Conservation (phyloP, 2,113 vertebrate genomes). For the Oryzias javanicus region DNA sequence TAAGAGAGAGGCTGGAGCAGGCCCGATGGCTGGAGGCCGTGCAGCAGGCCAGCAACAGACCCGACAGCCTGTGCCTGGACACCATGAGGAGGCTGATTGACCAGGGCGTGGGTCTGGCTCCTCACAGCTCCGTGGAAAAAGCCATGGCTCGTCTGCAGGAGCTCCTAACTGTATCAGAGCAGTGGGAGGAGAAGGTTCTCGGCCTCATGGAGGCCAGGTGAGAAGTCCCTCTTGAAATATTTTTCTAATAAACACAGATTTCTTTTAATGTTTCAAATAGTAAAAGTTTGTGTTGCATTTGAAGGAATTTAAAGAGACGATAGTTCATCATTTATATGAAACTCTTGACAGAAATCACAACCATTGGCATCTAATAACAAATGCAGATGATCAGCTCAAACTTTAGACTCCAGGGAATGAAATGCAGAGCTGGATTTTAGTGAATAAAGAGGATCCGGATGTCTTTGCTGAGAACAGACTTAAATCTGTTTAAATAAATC, state of each 20-base stretch:
- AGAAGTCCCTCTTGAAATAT: slow-evolving; percentile 3
- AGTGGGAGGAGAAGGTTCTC: slow-evolving; percentile 92
- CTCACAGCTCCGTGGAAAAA: slow-evolving; percentile 87
- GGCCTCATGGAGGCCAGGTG: slow-evolving; percentile 90
- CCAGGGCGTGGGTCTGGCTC: slow-evolving; percentile 89
- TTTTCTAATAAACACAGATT: neutral
- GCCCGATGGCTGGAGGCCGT: slow-evolving; percentile 93
- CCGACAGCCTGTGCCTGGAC: slow-evolving; percentile 84
- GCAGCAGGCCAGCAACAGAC: slow-evolving; percentile 81
- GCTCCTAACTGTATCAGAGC: slow-evolving; percentile 91
- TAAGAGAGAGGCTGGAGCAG: slow-evolving; percentile 88
- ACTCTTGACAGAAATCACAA: no score
- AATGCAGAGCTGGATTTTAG: no score
- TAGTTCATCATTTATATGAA: no score
- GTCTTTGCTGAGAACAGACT: no score
- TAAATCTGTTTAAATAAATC: no score
- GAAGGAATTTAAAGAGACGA: no score
- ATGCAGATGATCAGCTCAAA: no score
- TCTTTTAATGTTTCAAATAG: no score
- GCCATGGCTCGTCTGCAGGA: slow-evolving; percentile 96
- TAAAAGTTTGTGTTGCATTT: no score
- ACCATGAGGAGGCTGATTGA: slow-evolving; percentile 95
- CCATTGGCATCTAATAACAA: no score
- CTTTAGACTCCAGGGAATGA: no score
- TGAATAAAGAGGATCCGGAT: no score